These are phyloP conservation scores for Coelopa frigida DNA, from an alignment of 1,140 invertebrate species.

Conservation along the genomic window DNA sequence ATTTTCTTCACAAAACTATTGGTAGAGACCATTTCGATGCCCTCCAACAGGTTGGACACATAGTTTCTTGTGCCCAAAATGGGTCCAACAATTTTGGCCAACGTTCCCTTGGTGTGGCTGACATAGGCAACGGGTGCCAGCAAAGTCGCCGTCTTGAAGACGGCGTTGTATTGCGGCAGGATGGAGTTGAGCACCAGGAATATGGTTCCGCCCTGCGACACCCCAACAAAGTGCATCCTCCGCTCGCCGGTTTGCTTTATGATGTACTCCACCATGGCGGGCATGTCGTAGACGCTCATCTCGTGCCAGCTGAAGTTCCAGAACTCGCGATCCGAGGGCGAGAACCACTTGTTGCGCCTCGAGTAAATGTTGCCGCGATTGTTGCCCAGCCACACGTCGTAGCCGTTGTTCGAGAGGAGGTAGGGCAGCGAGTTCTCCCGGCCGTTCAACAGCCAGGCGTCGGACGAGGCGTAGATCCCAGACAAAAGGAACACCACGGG, in stretches of 20 bases:
- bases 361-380: conserved; percentile 62
- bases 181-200: conserved; percentile 52
- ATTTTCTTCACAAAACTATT: conserved; percentile 47
- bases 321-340: conserved; percentile 45
- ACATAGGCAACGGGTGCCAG: conserved; percentile 53
- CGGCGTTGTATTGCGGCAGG: conserved; percentile 53
- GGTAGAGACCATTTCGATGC: conserved; percentile 52
- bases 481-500: conserved; percentile 57
- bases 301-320: conserved; percentile 60
- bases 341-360: conserved; percentile 47
- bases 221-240: conserved; percentile 47
- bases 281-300: conserved; percentile 62
- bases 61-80: conserved; percentile 38
- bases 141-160: conserved; percentile 50
- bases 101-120: conserved; percentile 39
- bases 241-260: conserved; percentile 46
- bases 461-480: conserved; percentile 57
- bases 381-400: conserved; percentile 70
- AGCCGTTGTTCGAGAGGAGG: conserved; percentile 60
- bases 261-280: conserved; percentile 61
- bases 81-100: conserved; percentile 40
- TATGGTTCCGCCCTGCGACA: conserved; percentile 54
- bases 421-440: conserved; percentile 47
- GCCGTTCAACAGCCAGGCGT: conserved; percentile 36
- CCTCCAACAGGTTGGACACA: conserved; percentile 47